phyloP scores from a whole-genome alignment of 2,888 invertebrate genomes.

The Diaperis boleti region DNA sequence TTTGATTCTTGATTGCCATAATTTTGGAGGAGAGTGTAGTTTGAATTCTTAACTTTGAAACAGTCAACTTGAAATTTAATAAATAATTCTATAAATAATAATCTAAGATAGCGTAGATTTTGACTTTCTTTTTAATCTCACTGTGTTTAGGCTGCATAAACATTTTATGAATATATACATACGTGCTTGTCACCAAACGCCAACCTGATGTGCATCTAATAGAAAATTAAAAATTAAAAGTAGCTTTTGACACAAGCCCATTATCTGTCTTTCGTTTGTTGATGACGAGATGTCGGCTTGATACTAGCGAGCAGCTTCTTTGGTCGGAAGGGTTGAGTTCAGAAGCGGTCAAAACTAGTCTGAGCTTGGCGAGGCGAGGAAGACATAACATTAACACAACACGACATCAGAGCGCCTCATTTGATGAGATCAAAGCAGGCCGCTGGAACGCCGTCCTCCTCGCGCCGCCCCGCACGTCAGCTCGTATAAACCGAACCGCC shows the following conservation, averaged over 20 bases:
- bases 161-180: too few relatives aligned
- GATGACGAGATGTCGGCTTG: conserved; percentile 32
- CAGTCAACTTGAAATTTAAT: too few relatives aligned
- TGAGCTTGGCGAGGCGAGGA: conserved; percentile 54
- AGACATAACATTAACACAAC: conserved; percentile 64
- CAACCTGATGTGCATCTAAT: too few relatives aligned
- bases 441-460: conserved; percentile 51
- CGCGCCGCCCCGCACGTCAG: conserved; percentile 55
- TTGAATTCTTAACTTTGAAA: too few relatives aligned
- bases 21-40: too few relatives aligned
- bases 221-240: background rate
- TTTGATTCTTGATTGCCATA: too few relatives aligned
- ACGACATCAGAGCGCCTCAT: conserved; percentile 64
- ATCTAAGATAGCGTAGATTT: too few relatives aligned
- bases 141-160: too few relatives aligned
- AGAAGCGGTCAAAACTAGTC: conserved; percentile 57
- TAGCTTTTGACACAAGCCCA: background rate
- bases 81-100: too few relatives aligned
- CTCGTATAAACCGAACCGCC: conserved; percentile 56
- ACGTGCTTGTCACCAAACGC: too few relatives aligned
- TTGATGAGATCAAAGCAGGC: conserved; percentile 63
- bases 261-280: conserved; percentile 6
- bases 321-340: conserved; percentile 53
- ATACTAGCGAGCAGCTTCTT: too few relatives aligned
- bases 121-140: too few relatives aligned